Conservation (phyloP, 2,888 invertebrate genomes). For the Calameuta filiformis region DNA sequence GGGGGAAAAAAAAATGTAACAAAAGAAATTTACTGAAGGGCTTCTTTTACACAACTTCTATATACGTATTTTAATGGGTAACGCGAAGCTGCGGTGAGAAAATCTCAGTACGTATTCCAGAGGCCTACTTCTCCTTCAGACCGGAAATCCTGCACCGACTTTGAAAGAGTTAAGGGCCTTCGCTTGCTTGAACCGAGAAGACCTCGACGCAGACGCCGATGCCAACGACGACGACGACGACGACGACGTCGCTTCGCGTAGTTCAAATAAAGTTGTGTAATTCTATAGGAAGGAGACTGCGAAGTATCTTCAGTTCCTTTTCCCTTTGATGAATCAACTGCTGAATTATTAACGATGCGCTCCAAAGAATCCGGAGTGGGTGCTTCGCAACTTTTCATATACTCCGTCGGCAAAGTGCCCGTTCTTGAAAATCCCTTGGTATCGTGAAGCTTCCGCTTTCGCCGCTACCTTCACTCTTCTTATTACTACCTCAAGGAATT, state of each 20-base stretch:
- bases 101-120: not conserved
- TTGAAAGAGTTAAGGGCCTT: not conserved
- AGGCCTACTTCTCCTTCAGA: not conserved
- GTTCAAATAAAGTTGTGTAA: not conserved
- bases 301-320: conserved; percentile 5
- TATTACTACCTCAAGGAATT: not conserved
- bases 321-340: conserved; percentile 36
- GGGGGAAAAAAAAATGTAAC: not conserved
- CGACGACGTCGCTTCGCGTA: not conserved
- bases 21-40: not conserved
- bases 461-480: not conserved
- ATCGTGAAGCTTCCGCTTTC: not conserved
- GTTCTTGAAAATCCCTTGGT: not conserved
- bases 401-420: conserved; percentile 2
- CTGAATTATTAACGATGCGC: conserved; percentile 33
- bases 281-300: not conserved
- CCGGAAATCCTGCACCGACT: not conserved
- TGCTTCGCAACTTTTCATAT: conserved; percentile 19
- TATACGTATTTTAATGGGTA: not conserved
- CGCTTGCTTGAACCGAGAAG: not conserved
- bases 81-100: not conserved
- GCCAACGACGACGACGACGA: not conserved
- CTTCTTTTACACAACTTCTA: not conserved
- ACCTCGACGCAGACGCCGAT: not conserved
- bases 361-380: conserved; percentile 9